These are phyloP conservation scores for Odocoileus virginianus DNA, from an alignment of 2,113 vertebrate genomes.

Conservation along the genomic window DNA sequence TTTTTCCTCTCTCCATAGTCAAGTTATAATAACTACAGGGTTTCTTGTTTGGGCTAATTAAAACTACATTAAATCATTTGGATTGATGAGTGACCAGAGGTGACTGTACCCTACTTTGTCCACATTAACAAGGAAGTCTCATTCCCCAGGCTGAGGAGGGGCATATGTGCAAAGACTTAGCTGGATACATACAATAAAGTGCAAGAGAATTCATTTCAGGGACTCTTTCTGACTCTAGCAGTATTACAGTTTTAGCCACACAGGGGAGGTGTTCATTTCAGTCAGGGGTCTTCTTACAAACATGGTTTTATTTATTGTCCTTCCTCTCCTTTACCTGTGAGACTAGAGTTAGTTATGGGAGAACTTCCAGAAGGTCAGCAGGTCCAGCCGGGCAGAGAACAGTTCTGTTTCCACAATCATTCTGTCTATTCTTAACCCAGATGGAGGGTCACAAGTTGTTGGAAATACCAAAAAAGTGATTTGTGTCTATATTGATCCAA, in stretches of 20 bases:
- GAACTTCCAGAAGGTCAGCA: constrained; percentile 60
- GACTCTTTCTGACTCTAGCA: neutral
- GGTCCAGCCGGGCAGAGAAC: constrained; percentile 57
- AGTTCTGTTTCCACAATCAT: constrained; percentile 65
- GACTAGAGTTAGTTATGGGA: constrained; percentile 67
- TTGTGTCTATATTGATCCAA: constrained; percentile 70
- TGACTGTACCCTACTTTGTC: neutral
- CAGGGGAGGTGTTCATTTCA: constrained; percentile 15
- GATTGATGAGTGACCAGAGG: constrained; percentile 66
- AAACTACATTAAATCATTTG: constrained; percentile 75
- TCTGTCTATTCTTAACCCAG: constrained; percentile 57
- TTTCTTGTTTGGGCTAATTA: constrained; percentile 79
- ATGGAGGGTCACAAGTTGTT: constrained; percentile 70
- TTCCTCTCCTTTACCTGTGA: constrained; percentile 65
- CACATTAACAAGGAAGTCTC: constrained; percentile 20
- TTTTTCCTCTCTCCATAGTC: constrained; percentile 63
- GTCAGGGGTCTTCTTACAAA: constrained; percentile 52
- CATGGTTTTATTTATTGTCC: constrained; percentile 67
- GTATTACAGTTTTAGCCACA: constrained; percentile 16
- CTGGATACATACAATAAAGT: constrained; percentile 55
- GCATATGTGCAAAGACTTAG: constrained; percentile 36
- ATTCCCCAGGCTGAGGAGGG: neutral
- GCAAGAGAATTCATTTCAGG: constrained; percentile 65
- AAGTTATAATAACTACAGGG: constrained; percentile 63
- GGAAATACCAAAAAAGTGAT: constrained; percentile 70